phyloP scores from a whole-genome alignment of 2,888 invertebrate species.

The Cheilosia vernalis region DNA sequence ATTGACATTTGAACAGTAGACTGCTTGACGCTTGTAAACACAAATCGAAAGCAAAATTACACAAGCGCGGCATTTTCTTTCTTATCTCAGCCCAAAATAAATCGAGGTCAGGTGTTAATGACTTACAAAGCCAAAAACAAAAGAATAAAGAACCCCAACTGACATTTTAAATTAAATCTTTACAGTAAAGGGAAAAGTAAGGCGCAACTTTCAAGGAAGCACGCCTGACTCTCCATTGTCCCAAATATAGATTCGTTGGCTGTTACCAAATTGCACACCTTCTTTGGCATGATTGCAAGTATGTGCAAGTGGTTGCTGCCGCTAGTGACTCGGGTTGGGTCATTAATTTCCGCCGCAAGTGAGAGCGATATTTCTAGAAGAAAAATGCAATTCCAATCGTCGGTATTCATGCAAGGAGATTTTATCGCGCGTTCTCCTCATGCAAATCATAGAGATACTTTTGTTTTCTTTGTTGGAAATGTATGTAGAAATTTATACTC shows the following conservation, averaged over 20 bases:
- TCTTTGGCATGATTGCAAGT: constrained; percentile 64
- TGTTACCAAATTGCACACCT: constrained; percentile 48
- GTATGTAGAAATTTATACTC: background rate
- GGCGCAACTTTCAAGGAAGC: constrained; percentile 10
- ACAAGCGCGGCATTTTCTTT: background rate
- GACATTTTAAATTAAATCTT: constrained; percentile 36
- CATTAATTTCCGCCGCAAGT: constrained; percentile 45
- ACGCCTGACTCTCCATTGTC: constrained; percentile 3
- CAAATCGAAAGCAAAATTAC: constrained; percentile 5
- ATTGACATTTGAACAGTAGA: constrained; percentile 34
- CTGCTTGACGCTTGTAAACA: constrained; percentile 42
- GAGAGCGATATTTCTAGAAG: constrained; percentile 34
- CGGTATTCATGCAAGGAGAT: constrained; percentile 34
- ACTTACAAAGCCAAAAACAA: constrained; percentile 19
- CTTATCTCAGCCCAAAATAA: constrained; percentile 4
- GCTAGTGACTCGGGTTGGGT: constrained; percentile 25
- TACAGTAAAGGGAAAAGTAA: constrained; percentile 2
- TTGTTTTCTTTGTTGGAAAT: constrained; percentile 3
- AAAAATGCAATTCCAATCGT: constrained; percentile 45
- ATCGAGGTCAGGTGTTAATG: constrained; percentile 36
- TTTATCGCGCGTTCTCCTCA: constrained; percentile 22
- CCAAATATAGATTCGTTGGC: constrained; percentile 17
- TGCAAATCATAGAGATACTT: constrained; percentile 9
- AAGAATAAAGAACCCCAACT: constrained; percentile 25
- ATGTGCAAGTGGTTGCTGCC: constrained; percentile 47